Evolutionary conservation across 2,797 vertebrate genomes (phyloP).

Genomic region (Coracias cyanogaster): DNA sequence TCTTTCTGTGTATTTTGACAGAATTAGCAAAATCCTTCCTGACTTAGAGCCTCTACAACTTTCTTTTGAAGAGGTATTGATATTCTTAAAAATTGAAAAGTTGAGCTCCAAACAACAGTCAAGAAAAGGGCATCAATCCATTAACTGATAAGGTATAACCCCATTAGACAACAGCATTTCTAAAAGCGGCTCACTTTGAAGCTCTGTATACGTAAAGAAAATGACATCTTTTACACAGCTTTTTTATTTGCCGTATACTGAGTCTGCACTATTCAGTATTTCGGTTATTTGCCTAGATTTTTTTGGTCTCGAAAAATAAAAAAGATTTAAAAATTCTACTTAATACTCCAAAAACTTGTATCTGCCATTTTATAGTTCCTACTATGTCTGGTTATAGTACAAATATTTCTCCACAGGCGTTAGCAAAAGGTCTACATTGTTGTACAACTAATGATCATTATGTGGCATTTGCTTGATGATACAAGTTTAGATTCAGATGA

Average conservation of each 20-base stretch:
- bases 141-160: conserved; percentile 41
- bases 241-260: background rate
- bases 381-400: background rate
- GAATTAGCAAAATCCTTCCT: conserved; percentile 5
- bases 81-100: conserved; percentile 26
- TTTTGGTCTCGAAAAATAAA: conserved; percentile 12
- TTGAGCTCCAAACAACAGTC: background rate
- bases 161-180: conserved; percentile 41
- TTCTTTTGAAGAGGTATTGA: background rate
- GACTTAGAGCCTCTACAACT: background rate
- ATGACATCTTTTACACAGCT: background rate
- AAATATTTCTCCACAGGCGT: background rate
- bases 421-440: background rate
- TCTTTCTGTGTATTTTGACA: conserved; percentile 1
- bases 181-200: background rate
- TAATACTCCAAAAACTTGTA: background rate
- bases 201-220: background rate
- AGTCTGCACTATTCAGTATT: background rate
- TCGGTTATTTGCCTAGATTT: background rate
- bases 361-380: background rate
- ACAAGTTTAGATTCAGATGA: background rate
- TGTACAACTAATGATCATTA: background rate
- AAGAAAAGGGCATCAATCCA: conserved; percentile 12
- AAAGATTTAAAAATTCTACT: background rate
- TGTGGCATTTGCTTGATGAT: background rate